These are phyloP conservation scores for Thermophis baileyi DNA, from an alignment of 2,113 vertebrate genomes.

Conservation along the genomic window DNA sequence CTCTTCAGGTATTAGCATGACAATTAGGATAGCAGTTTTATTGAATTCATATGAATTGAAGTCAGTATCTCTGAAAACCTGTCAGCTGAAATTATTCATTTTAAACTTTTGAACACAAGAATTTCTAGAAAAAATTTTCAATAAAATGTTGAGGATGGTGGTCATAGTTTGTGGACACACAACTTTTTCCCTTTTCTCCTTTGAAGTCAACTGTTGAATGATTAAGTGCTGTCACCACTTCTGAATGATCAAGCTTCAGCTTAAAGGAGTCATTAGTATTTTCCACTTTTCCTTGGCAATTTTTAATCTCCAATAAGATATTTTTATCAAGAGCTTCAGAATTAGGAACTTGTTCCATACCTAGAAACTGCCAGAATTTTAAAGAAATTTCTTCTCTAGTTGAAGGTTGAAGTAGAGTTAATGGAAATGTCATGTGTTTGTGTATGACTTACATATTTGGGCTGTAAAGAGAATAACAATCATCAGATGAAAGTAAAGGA, in stretches of 20 bases:
- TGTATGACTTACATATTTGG: background rate
- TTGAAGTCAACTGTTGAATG: constrained; percentile 19
- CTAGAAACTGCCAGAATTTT: background rate
- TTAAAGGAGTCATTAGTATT: constrained; percentile 30
- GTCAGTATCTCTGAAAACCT: background rate
- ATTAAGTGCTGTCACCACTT: background rate
- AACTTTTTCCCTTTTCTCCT: constrained; percentile 24
- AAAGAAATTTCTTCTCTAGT: background rate
- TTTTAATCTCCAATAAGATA: background rate
- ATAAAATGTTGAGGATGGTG: background rate
- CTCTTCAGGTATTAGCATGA: background rate
- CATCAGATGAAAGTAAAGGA: background rate
- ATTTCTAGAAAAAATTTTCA: background rate
- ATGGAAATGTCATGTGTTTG: constrained; percentile 4
- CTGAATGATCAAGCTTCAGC: constrained; percentile 2
- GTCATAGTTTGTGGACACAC: constrained; percentile 16
- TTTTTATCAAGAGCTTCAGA: constrained; percentile 19
- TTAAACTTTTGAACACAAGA: background rate
- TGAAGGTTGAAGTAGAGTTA: constrained; percentile 8
- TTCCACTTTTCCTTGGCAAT: constrained; percentile 14
- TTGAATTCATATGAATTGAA: background rate
- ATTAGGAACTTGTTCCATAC: constrained; percentile 9
- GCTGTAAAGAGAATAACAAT: background rate
- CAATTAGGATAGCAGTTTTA: background rate
- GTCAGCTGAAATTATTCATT: background rate